Conservation (phyloP, 2,888 invertebrate genomes). For the Drosophila colorata region DNA sequence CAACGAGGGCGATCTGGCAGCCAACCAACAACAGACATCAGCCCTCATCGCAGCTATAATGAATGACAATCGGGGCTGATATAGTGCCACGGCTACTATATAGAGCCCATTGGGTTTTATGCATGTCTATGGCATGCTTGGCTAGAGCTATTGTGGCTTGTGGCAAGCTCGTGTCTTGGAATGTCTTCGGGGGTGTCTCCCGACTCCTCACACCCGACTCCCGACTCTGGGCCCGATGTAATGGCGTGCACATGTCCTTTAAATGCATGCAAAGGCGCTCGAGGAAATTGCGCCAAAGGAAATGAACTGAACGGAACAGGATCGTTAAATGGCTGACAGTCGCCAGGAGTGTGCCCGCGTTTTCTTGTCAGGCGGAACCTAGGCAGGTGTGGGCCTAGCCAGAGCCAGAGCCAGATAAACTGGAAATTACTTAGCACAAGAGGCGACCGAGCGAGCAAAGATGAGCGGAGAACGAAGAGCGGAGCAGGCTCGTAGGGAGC, state of each 20-base stretch:
- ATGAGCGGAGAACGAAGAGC: background rate
- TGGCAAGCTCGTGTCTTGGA: slow-evolving; percentile 78
- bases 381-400: slow-evolving; percentile 68
- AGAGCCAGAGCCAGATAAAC: slow-evolving; percentile 58
- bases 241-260: slow-evolving; percentile 75
- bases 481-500: too few species aligned
- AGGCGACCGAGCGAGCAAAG: slow-evolving; percentile 61
- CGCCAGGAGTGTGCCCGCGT: slow-evolving; percentile 69
- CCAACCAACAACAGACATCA: slow-evolving; percentile 29
- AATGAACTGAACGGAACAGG: slow-evolving; percentile 39
- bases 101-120: slow-evolving; percentile 35
- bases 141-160: slow-evolving; percentile 62
- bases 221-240: slow-evolving; percentile 49
- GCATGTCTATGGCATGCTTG: slow-evolving; percentile 47
- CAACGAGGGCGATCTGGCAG: slow-evolving; percentile 59
- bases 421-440: slow-evolving; percentile 61
- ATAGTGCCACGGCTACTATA: slow-evolving; percentile 21
- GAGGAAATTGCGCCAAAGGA: slow-evolving; percentile 76
- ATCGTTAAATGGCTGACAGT: slow-evolving; percentile 65
- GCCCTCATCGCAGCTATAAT: slow-evolving; percentile 72
- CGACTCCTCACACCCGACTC: background rate
- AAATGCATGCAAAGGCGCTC: slow-evolving; percentile 52
- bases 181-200: slow-evolving; percentile 61
- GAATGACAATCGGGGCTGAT: slow-evolving; percentile 63
- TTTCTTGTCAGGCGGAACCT: slow-evolving; percentile 69